Evolutionary conservation across 2,888 invertebrate genomes (phyloP).

Genomic region (Plagodis pulveraria): DNA sequence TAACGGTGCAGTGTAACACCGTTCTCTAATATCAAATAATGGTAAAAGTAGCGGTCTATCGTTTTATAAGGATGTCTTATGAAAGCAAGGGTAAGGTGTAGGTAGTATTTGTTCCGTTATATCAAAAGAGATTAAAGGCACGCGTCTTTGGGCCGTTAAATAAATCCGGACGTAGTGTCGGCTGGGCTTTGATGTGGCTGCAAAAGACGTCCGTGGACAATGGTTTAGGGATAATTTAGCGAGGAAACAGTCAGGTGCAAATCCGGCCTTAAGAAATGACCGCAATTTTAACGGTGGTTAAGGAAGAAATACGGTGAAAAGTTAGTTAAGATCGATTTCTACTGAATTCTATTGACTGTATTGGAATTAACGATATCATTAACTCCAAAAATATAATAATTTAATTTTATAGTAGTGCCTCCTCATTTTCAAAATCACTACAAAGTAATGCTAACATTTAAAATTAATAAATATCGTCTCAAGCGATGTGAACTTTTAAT

Average conservation of each 20-base stretch:
- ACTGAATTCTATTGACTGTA: not conserved
- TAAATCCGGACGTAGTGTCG: constrained; percentile 69
- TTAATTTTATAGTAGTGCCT: no score
- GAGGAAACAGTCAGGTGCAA: constrained; percentile 65
- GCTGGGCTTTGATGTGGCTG: constrained; percentile 76
- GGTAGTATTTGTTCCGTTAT: constrained; percentile 74
- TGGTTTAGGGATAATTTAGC: constrained; percentile 63
- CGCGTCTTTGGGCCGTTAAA: constrained; percentile 69
- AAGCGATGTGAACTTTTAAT: no score
- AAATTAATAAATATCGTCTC: no score
- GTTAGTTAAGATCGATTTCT: not conserved
- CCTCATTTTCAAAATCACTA: not conserved
- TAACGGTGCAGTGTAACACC: constrained; percentile 74
- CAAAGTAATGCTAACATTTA: not conserved
- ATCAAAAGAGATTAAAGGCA: constrained; percentile 82
- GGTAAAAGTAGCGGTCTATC: constrained; percentile 70
- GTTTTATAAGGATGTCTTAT: constrained; percentile 73
- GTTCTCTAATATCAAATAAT: constrained; percentile 64
- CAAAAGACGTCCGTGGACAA: constrained; percentile 71
- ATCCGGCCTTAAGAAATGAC: constrained; percentile 61
- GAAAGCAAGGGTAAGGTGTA: constrained; percentile 74
- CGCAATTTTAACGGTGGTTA: constrained; percentile 46
- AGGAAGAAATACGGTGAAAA: constrained; percentile 4
- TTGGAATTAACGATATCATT: no score
- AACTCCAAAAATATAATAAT: not conserved